Conservation (phyloP, 2,888 invertebrate genomes). For the Phengaris arion region DNA sequence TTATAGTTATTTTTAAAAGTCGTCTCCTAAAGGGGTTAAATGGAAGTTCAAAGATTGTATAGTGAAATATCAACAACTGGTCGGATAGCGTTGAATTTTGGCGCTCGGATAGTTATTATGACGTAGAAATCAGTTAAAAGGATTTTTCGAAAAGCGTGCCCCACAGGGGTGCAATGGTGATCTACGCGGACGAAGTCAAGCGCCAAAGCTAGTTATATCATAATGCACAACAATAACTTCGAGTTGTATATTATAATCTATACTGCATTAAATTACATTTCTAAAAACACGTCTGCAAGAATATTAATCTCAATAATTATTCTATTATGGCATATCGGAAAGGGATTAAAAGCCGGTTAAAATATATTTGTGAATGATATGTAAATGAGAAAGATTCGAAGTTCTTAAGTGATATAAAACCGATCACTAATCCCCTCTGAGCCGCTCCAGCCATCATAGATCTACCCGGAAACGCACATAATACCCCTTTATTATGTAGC, state of each 20-base stretch:
- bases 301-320: not conserved
- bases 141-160: no score
- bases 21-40: no score
- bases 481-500: slow-evolving; percentile 48
- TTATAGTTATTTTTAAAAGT: no score
- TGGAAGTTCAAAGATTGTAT: no score
- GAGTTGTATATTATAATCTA: not conserved
- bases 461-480: slow-evolving; percentile 45
- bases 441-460: slow-evolving; percentile 17
- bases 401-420: slow-evolving; percentile 8
- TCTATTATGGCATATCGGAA: not conserved
- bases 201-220: no score
- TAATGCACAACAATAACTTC: no score
- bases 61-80: no score
- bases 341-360: not conserved
- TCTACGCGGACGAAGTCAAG: no score
- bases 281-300: not conserved
- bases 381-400: slow-evolving; percentile 19
- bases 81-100: no score
- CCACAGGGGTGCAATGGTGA: no score
- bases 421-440: slow-evolving; percentile 22
- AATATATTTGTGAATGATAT: slow-evolving; percentile 9
- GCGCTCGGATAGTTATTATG: no score
- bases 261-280: not conserved
- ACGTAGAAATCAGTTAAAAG: no score